These are phyloP conservation scores for Micropterix aruncella DNA, from an alignment of 2,888 invertebrate genomes.

Conservation along the genomic window DNA sequence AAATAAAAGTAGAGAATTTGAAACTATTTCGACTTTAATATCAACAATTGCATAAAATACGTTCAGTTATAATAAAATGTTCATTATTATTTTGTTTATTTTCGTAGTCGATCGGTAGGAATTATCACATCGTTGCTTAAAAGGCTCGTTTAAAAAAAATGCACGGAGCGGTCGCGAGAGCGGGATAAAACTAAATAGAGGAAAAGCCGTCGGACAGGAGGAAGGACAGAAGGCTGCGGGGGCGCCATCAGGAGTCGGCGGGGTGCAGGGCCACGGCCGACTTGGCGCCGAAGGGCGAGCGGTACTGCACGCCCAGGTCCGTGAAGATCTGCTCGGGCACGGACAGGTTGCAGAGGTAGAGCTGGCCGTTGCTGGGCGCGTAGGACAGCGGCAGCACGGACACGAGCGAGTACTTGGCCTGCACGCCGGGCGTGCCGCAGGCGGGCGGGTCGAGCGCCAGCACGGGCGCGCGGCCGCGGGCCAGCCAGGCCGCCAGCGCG, in stretches of 20 bases:
- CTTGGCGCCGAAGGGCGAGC: conserved; percentile 57
- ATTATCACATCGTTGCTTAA: no score
- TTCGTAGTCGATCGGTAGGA: no score
- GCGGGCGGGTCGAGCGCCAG: conserved; percentile 65
- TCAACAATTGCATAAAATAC: no score
- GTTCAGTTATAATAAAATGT: no score
- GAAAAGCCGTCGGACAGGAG: no score
- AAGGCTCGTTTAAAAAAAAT: no score
- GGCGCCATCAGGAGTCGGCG: conserved; percentile 16
- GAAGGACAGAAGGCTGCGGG: no score
- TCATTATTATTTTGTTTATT: no score
- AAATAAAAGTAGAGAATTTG: no score
- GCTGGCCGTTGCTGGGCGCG: conserved; percentile 46
- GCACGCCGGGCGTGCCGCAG: conserved; percentile 44
- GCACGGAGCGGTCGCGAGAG: no score
- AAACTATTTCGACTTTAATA: no score
- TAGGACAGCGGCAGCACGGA: conserved; percentile 56
- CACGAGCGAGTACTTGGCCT: conserved; percentile 53
- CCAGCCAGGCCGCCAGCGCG: conserved; percentile 51
- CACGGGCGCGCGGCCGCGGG: conserved; percentile 54
- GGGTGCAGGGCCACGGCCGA: conserved; percentile 29
- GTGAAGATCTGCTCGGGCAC: conserved; percentile 64
- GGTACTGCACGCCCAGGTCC: conserved; percentile 63
- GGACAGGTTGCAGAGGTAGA: conserved; percentile 76
- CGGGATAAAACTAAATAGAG: no score